These are phyloP conservation scores for Neodontobutis hainanensis DNA, from an alignment of 2,113 vertebrate genomes.

Conservation along the genomic window DNA sequence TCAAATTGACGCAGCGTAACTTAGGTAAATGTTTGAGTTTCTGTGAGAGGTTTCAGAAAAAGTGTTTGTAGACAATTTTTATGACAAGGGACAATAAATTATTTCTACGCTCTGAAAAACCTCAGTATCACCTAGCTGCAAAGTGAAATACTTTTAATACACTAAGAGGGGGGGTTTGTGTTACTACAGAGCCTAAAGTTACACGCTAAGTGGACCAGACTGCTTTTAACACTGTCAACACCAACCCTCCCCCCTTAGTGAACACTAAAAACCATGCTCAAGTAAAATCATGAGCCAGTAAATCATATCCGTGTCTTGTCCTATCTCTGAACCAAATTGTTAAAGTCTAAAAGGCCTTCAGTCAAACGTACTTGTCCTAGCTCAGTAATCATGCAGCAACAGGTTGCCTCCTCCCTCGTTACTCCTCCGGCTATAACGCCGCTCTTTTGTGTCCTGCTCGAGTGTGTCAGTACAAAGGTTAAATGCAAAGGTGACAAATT, in stretches of 20 bases:
- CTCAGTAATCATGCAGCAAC: background rate
- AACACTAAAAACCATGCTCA: no score
- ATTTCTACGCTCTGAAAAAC: background rate
- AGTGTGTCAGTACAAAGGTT: constrained; percentile 63
- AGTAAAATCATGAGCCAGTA: no score
- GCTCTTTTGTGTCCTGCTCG: constrained; percentile 49
- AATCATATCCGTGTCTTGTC: no score
- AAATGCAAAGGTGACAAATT: constrained; percentile 65
- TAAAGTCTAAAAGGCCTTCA: background rate
- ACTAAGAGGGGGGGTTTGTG: constrained; percentile 42
- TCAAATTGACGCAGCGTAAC: no score
- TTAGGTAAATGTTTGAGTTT: no score
- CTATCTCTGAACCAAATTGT: no score
- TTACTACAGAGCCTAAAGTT: constrained; percentile 62
- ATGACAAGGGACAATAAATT: no score
- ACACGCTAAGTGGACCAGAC: constrained; percentile 66
- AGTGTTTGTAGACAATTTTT: no score
- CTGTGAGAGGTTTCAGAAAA: no score
- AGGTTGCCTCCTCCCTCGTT: background rate
- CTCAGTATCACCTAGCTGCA: constrained; percentile 13
- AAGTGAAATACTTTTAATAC: constrained; percentile 46
- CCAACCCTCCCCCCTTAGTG: background rate
- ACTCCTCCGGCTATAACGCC: constrained; percentile 45
- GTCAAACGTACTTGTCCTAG: background rate
- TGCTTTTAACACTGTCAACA: constrained; percentile 68